phyloP scores from a whole-genome alignment of 1,140 invertebrate genomes.

The Amphibalanus amphitrite region DNA sequence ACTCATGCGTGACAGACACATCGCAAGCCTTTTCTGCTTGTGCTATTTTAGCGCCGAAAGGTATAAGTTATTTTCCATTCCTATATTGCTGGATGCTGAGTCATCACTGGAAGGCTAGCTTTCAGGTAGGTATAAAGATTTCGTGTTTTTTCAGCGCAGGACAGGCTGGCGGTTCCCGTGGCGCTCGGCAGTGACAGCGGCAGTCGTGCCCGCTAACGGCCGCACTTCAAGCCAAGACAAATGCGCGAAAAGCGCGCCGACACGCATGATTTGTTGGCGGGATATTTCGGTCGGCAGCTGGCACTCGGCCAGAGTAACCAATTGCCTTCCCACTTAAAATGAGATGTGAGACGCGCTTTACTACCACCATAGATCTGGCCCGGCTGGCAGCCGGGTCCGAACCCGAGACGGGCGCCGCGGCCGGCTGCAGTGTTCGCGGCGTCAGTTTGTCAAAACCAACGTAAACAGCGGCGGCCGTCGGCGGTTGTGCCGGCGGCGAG shows the following conservation, averaged over 20 bases:
- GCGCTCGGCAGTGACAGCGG: no score
- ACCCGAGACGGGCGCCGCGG: not conserved
- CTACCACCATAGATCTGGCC: not conserved
- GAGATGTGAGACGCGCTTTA: not conserved
- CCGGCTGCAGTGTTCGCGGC: no score
- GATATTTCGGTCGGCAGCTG: not conserved
- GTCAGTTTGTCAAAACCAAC: not conserved
- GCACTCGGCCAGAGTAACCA: not conserved
- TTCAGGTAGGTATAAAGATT: no score
- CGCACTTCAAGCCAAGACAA: not conserved
- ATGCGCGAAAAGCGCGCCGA: not conserved
- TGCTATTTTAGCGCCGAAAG: no score
- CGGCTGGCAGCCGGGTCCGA: not conserved
- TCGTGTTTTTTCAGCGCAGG: no score
- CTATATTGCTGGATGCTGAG: no score
- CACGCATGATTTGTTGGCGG: not conserved
- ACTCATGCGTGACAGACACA: no score
- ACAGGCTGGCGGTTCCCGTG: no score
- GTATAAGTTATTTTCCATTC: no score
- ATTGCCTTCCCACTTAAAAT: not conserved
- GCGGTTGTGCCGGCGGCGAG: not conserved
- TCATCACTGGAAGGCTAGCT: no score
- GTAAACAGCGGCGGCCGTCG: not conserved
- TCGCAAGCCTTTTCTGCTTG: no score
- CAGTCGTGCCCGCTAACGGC: no score